Evolutionary conservation across 2,113 vertebrate genomes (phyloP).

Genomic region (Platanista minor): DNA sequence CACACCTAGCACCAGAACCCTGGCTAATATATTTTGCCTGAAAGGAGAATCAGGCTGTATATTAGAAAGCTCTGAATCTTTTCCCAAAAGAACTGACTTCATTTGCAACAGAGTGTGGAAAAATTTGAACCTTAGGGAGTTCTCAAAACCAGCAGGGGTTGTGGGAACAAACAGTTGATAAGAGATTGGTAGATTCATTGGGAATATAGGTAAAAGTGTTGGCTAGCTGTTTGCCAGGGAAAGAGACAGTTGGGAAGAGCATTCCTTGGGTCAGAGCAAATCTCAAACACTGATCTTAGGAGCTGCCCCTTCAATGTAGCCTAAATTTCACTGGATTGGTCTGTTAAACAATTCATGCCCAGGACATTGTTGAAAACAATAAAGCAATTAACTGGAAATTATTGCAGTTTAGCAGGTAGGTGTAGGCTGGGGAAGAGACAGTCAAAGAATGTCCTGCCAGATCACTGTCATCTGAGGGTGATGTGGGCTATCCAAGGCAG

Average conservation of each 20-base stretch:
- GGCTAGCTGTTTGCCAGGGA: neutral
- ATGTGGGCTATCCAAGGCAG: neutral
- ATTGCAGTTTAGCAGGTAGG: neutral
- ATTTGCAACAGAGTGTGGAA: neutral
- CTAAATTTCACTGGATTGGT: neutral
- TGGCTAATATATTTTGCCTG: neutral
- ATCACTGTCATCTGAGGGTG: neutral
- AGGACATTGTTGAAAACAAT: neutral
- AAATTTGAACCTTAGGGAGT: neutral
- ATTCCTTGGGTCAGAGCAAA: neutral
- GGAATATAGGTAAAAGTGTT: neutral
- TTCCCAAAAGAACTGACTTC: neutral
- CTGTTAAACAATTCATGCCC: neutral
- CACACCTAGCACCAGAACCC: neutral
- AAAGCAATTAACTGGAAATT: neutral
- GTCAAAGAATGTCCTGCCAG: neutral
- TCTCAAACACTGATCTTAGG: neutral
- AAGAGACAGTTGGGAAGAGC: neutral
- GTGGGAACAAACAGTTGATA: neutral
- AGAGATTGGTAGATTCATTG: neutral
- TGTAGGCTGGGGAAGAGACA: neutral
- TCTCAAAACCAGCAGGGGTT: neutral
- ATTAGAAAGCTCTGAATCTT: neutral
- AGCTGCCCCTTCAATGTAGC: neutral
- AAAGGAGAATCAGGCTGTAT: neutral